phyloP scores from a whole-genome alignment of 2,888 invertebrate genomes.

The Trichopoda pennipes region DNA sequence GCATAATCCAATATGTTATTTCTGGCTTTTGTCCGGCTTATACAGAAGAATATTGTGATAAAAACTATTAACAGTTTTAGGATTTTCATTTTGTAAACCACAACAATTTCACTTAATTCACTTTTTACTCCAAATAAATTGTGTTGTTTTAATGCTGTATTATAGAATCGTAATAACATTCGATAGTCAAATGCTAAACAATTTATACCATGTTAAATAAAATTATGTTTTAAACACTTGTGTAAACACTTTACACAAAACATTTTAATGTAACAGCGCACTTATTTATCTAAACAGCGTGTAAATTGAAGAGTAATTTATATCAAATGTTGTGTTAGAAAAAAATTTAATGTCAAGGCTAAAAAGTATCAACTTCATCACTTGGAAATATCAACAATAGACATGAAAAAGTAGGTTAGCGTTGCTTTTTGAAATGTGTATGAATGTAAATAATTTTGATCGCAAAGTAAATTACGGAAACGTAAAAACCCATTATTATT shows the following conservation, averaged over 20 bases:
- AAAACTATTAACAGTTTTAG: background rate
- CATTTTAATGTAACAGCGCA: background rate
- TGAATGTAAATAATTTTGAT: no score
- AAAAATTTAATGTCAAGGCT: no score
- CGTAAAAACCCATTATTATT: no score
- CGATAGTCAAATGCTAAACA: background rate
- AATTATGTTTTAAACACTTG: constrained; percentile 36
- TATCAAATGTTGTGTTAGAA: no score
- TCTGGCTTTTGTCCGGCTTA: background rate
- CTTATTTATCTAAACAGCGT: no score
- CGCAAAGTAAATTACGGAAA: no score
- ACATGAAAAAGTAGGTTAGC: no score
- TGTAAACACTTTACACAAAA: constrained; percentile 16
- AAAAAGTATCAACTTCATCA: no score
- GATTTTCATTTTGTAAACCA: background rate
- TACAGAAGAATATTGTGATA: background rate
- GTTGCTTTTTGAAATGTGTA: no score
- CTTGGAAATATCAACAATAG: no score
- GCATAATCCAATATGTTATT: background rate
- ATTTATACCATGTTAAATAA: constrained; percentile 26
- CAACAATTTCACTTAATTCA: background rate
- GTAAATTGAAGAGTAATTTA: no score
- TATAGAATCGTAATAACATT: background rate
- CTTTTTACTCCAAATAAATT: background rate
- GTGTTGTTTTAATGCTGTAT: background rate